These are phyloP conservation scores for Halyomorpha halys DNA, from an alignment of 1,140 invertebrate species.

Conservation along the genomic window DNA sequence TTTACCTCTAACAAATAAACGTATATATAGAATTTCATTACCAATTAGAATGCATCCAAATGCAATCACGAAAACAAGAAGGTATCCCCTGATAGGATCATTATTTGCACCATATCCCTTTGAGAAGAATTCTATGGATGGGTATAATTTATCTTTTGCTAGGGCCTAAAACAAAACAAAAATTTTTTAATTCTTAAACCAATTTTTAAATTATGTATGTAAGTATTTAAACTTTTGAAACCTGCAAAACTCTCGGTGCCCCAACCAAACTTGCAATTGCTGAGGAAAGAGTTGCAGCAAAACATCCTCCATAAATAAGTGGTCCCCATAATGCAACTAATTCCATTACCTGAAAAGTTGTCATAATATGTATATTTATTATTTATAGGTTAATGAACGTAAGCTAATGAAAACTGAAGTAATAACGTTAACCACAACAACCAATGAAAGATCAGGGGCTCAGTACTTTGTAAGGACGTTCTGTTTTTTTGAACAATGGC, in stretches of 20 bases:
- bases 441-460: too few relatives aligned
- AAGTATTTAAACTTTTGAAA: conserved; percentile 16
- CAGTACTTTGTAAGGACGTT: too few relatives aligned
- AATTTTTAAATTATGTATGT: not conserved
- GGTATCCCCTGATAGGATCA: conserved; percentile 52
- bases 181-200: not conserved
- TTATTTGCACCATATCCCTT: conserved; percentile 52
- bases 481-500: too few relatives aligned
- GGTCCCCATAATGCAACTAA: conserved; percentile 81
- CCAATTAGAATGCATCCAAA: conserved; percentile 50
- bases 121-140: conserved; percentile 61
- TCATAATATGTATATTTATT: not conserved
- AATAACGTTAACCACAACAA: too few relatives aligned
- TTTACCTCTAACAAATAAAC: too few relatives aligned
- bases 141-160: conserved; percentile 92
- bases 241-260: conserved; percentile 79
- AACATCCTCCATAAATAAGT: conserved; percentile 90
- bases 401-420: too few relatives aligned
- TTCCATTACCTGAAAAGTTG: conserved; percentile 70
- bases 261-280: conserved; percentile 91
- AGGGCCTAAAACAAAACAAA: conserved; percentile 64
- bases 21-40: conserved; percentile 34
- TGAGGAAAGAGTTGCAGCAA: conserved; percentile 90
- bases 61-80: conserved; percentile 50
- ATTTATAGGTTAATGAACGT: too few relatives aligned